Evolutionary conservation across 2,797 vertebrate genomes (phyloP).

Genomic region (Diceros bicornis): DNA sequence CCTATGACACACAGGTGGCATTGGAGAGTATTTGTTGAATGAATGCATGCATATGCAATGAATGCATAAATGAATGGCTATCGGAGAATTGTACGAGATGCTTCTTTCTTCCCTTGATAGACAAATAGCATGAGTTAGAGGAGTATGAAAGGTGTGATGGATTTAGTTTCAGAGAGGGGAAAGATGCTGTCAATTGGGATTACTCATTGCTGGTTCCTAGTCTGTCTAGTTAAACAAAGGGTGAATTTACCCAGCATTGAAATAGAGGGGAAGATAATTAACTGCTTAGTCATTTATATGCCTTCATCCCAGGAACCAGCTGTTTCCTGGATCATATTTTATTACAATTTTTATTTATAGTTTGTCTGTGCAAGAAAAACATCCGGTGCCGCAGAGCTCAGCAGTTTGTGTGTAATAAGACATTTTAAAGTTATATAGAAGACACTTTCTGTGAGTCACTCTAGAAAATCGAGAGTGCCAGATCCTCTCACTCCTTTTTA

Average conservation of each 20-base stretch:
- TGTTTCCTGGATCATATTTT: conserved; percentile 68
- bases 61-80: background rate
- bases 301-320: conserved; percentile 32
- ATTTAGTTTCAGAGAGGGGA: background rate
- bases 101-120: background rate
- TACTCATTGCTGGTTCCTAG: background rate
- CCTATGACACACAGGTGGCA: background rate
- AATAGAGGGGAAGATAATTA: conserved; percentile 47
- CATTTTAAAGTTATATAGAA: background rate
- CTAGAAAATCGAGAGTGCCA: background rate
- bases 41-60: background rate
- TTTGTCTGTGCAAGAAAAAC: conserved; percentile 35
- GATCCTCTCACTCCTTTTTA: too few species aligned
- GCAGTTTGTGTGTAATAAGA: background rate
- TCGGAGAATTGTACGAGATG: background rate
- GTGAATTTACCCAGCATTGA: background rate
- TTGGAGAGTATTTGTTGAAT: background rate
- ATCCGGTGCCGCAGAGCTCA: background rate
- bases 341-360: conserved; percentile 63
- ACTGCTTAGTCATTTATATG: conserved; percentile 56
- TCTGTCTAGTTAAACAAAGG: background rate
- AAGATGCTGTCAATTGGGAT: background rate
- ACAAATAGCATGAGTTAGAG: background rate
- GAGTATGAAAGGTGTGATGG: too few species aligned
- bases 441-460: background rate